Evolutionary conservation across 2,888 invertebrate genomes (phyloP), one percentile per base, ranked within the genome.

Genomic region (Chrysolina americana): DNA sequence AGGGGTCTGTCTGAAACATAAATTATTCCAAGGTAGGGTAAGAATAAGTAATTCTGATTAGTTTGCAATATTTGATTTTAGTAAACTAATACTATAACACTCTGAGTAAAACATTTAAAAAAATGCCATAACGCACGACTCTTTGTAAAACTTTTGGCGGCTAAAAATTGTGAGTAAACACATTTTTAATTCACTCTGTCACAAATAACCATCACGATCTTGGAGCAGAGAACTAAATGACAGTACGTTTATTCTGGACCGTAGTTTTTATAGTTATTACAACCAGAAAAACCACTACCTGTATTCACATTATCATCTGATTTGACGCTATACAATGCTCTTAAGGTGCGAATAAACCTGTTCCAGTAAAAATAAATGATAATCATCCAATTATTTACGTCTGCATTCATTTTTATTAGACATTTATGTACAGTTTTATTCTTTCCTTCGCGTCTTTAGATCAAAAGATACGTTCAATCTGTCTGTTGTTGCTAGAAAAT

Each of bases 261-360:
- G 8, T 15, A 8, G 28, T 36, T 28, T 59, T 59, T 59, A 59
- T 59, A 9, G 59, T 59, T 36, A 59, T 36, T 59, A 17, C n/a
- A 59, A 15, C 59, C 23, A 59, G 59, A 59, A 28, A 59, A 59
- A 59, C 59, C 59, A 59, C 59, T 59, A 36, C 36, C 50, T 59
- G 59, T 59, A 28, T 23, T 28, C 15, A 0, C 9, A 28, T 59
- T 59, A 59, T 59, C 36, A 59, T 59, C 10, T 36, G 8, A 59
- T 59, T 36, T 36, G 59, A 59, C 36, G 2, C 19, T 28, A 28
- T 11, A 59, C 59, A 59, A n/a, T 23, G 28, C 36, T 59, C 5
- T 36, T 2, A 59, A 59, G 59, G 59, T 59, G 59, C 59, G 59
- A 59, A 36, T 3, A 59, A 59, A 59, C 59, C 59, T 59, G 59